Percentiles rank a stretch among this genome's conserved stretches.
These are phyloP conservation scores for Cryptoleucopteryx plumbea DNA, from an alignment of 2,113 vertebrate genomes.

Conservation along the genomic window DNA sequence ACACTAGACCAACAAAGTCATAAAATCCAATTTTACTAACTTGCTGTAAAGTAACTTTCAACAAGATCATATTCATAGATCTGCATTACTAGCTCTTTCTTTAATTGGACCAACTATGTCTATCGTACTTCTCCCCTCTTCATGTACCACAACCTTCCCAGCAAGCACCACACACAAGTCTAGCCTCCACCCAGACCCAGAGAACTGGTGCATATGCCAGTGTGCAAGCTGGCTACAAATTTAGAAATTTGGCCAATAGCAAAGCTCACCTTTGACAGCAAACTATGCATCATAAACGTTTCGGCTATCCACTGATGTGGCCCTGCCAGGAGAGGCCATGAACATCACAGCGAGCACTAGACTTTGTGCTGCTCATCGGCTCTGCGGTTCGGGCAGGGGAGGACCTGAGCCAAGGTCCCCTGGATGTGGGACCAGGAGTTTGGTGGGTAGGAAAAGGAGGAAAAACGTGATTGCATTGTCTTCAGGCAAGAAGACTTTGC, in stretches of 20 bases:
- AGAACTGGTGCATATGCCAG: rapidly evolving
- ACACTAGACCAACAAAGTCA: not conserved
- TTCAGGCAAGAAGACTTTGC: not conserved
- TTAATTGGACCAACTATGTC: not conserved
- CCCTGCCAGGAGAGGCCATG: not conserved
- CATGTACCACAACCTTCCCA: not conserved
- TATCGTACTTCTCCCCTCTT: not conserved
- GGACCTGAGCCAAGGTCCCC: not conserved
- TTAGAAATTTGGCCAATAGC: rapidly evolving
- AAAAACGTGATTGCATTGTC: not conserved
- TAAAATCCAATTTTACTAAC: not conserved
- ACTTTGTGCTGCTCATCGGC: not conserved
- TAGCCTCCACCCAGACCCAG: not conserved
- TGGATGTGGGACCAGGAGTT: not conserved
- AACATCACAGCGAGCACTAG: not conserved
- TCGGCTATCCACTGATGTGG: not conserved
- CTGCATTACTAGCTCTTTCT: not conserved
- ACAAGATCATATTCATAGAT: not conserved
- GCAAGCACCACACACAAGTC: rapidly evolving
- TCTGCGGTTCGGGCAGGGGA: rapidly evolving
- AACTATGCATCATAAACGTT: not conserved
- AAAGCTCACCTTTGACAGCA: not conserved
- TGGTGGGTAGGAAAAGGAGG: not conserved
- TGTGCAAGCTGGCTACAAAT: not conserved
- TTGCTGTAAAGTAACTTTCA: not conserved